These are phyloP conservation scores for Scleropages formosus DNA, from an alignment of 2,797 vertebrate genomes.

Conservation along the genomic window DNA sequence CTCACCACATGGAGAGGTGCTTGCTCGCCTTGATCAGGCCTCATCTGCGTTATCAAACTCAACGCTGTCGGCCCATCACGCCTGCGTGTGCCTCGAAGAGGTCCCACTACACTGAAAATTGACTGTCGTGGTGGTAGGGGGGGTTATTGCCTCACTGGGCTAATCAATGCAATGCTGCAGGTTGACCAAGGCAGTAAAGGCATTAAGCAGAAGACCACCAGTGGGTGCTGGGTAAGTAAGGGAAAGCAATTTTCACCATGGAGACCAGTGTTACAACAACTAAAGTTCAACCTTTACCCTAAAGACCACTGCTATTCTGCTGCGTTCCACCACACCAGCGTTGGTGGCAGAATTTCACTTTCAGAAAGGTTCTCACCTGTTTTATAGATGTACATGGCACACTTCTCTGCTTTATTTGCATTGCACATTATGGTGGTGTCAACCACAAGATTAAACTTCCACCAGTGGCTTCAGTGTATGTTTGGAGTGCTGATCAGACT, in stretches of 20 bases:
- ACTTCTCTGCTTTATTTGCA: neutral
- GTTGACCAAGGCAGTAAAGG: neutral
- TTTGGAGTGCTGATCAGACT: slow-evolving; percentile 8
- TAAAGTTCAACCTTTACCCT: neutral
- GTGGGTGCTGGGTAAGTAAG: slow-evolving; percentile 2
- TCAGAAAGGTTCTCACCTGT: neutral
- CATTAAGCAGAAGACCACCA: slow-evolving; percentile 30
- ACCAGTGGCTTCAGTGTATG: slow-evolving; percentile 4
- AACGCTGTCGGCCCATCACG: slow-evolving; percentile 8
- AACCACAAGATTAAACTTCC: neutral
- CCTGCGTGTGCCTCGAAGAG: slow-evolving; percentile 21
- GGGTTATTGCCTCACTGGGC: slow-evolving; percentile 30
- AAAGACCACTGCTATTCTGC: slow-evolving; percentile 4
- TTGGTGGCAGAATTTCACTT: neutral
- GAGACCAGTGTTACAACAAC: no score
- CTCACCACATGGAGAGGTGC: neutral
- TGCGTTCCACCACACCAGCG: neutral
- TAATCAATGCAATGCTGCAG: slow-evolving; percentile 29
- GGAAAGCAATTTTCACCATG: neutral
- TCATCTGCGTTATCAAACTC: slow-evolving; percentile 32
- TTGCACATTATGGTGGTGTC: neutral
- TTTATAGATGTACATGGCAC: slow-evolving; percentile 12
- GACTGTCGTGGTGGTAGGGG: slow-evolving; percentile 30
- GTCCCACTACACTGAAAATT: slow-evolving; percentile 37
- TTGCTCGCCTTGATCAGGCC: neutral